Conservation (phyloP, 2,888 invertebrate species). For the Pristionchus fissidentatus region DNA sequence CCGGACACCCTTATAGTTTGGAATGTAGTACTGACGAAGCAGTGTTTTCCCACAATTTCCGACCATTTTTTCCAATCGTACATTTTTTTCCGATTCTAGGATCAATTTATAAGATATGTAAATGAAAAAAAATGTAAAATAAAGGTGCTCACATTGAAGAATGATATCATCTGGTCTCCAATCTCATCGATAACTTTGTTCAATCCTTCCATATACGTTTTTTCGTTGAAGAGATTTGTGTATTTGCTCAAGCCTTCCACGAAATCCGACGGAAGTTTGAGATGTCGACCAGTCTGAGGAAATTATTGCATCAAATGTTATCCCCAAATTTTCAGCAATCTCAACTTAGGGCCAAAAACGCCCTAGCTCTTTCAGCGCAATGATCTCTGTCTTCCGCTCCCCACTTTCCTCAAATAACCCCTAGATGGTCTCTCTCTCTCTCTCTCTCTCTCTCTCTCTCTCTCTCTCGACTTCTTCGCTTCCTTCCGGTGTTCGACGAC, state of each 20-base stretch:
- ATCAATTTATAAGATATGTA: too few relatives aligned
- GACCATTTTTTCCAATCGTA: too few relatives aligned
- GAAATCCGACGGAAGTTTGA: conserved; percentile 67
- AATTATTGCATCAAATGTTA: background rate
- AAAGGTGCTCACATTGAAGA: conserved; percentile 62
- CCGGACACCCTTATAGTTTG: too few relatives aligned
- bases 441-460: too few relatives aligned
- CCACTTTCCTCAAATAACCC: conserved; percentile 10
- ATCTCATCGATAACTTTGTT: conserved; percentile 71
- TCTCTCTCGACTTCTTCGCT: too few relatives aligned
- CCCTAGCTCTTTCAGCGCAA: background rate
- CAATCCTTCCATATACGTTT: conserved; percentile 74
- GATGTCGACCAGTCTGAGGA: conserved; percentile 69
- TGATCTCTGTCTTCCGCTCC: background rate
- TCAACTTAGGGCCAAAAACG: background rate
- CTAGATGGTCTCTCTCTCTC: background rate
- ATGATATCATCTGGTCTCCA: conserved; percentile 68
- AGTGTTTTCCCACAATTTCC: too few relatives aligned
- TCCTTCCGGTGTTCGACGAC: conserved; percentile 36
- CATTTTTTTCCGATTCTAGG: too few relatives aligned
- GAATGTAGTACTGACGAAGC: too few relatives aligned
- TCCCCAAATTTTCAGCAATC: too few relatives aligned
- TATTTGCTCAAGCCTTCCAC: conserved; percentile 66
- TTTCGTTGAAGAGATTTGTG: conserved; percentile 71
- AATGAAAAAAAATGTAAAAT: too few relatives aligned